A percentile compares a stretch with the other conserved stretches of the same genome.
These are phyloP conservation scores for Benitochromis conjunctus DNA, from an alignment of 2,113 vertebrate genomes.

Conservation along the genomic window DNA sequence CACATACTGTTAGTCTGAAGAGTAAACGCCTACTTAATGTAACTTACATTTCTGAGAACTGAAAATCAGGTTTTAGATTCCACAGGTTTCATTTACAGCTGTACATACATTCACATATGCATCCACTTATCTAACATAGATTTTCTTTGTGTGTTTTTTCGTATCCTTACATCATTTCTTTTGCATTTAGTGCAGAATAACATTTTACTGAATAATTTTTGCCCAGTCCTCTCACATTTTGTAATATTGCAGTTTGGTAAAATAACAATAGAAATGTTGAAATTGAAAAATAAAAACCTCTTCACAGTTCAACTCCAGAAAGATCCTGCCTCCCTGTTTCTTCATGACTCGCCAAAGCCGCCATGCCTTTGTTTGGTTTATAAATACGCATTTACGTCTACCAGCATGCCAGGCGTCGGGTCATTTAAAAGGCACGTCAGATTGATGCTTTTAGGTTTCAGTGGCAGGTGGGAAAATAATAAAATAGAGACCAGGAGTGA, in stretches of 20 bases:
- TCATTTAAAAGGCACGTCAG: background rate
- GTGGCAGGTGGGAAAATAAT: background rate
- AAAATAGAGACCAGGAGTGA: background rate
- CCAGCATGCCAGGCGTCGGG: background rate
- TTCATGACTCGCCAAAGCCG: background rate
- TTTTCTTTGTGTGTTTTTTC: accelerated
- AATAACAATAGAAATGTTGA: background rate
- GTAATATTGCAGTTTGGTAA: accelerated
- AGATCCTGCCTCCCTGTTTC: background rate
- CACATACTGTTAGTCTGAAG: background rate
- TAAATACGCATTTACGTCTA: conserved; percentile 2
- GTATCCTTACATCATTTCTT: background rate
- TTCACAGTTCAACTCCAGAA: background rate
- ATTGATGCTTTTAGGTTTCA: background rate
- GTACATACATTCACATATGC: background rate
- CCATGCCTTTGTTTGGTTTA: background rate
- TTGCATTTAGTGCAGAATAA: background rate
- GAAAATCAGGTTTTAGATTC: background rate
- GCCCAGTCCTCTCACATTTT: accelerated
- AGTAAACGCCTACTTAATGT: background rate
- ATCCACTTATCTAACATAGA: background rate
- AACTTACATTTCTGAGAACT: background rate
- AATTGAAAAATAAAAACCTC: too few relatives aligned
- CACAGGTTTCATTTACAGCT: background rate
- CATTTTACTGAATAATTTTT: background rate